These are phyloP conservation scores for Tangara arthus DNA, from an alignment of 2,797 vertebrate species.

Conservation along the genomic window DNA sequence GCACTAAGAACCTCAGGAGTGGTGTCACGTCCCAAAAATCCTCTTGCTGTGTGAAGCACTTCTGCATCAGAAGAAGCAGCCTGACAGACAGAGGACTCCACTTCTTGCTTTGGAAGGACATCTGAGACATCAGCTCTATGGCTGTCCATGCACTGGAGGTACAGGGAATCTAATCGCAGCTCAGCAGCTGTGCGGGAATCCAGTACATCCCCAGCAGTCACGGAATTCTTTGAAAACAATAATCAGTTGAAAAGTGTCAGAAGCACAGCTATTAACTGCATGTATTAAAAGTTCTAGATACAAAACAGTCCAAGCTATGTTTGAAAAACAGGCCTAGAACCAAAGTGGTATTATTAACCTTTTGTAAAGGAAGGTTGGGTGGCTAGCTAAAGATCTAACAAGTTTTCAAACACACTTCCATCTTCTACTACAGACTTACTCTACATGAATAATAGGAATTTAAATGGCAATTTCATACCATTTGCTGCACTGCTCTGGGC, in stretches of 20 bases:
- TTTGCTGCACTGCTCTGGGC: constrained; percentile 69
- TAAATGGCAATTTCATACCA: constrained; percentile 65
- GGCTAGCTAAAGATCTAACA: not conserved
- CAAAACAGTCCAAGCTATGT: not conserved
- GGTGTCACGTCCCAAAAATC: constrained; percentile 55
- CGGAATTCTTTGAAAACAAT: not conserved
- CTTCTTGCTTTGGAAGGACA: constrained; percentile 54
- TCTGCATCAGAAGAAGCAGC: constrained; percentile 43
- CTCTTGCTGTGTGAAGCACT: constrained; percentile 48
- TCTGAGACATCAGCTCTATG: constrained; percentile 39
- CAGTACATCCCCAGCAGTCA: not conserved
- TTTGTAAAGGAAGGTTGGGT: not conserved
- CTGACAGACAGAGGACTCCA: constrained; percentile 70
- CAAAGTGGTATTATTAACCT: not conserved
- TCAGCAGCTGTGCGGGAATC: not conserved
- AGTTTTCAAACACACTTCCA: not conserved
- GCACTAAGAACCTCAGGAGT: constrained; percentile 26
- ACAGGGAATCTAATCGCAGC: constrained; percentile 63
- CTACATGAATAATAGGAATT: not conserved
- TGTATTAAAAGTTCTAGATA: not conserved
- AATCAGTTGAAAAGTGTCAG: not conserved
- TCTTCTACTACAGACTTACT: not conserved
- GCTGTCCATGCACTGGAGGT: constrained; percentile 60
- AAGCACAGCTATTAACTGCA: not conserved
- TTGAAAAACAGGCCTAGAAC: not conserved